Conservation (phyloP, 2,797 vertebrate genomes). For the Graptemys geographica region DNA sequence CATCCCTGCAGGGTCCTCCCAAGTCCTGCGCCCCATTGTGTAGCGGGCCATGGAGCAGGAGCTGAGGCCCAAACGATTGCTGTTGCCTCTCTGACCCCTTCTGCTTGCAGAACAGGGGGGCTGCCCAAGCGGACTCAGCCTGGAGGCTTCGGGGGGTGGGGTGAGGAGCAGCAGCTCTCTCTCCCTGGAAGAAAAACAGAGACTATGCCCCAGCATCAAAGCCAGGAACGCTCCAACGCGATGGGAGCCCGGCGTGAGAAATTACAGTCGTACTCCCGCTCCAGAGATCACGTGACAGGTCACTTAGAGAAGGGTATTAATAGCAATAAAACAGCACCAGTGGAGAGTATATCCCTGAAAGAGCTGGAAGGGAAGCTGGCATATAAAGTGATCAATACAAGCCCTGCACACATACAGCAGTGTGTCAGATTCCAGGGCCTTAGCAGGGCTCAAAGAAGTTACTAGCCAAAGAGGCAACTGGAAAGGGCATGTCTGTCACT, state of each 20-base stretch:
- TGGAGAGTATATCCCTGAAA: neutral
- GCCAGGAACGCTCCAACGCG: neutral
- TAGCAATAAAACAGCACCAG: neutral
- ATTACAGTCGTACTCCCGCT: neutral
- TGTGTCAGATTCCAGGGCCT: neutral
- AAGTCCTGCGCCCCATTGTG: too few species aligned
- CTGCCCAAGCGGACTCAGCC: neutral
- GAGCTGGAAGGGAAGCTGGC: neutral
- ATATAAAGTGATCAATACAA: neutral
- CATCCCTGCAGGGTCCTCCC: too few species aligned
- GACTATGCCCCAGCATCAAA: neutral
- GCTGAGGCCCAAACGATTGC: neutral
- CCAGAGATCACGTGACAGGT: neutral
- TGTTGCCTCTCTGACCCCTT: neutral
- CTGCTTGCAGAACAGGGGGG: neutral
- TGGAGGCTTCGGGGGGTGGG: neutral
- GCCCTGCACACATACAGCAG: neutral
- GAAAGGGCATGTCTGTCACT: neutral
- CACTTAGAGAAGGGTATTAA: neutral
- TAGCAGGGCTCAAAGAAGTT: neutral
- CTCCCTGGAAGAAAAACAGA: neutral
- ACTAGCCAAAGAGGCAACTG: neutral
- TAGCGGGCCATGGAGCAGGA: neutral
- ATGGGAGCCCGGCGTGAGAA: neutral
- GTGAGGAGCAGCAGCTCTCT: neutral